These are phyloP conservation scores for Drosophila sordidapex DNA, from an alignment of 2,888 invertebrate genomes.

Conservation along the genomic window DNA sequence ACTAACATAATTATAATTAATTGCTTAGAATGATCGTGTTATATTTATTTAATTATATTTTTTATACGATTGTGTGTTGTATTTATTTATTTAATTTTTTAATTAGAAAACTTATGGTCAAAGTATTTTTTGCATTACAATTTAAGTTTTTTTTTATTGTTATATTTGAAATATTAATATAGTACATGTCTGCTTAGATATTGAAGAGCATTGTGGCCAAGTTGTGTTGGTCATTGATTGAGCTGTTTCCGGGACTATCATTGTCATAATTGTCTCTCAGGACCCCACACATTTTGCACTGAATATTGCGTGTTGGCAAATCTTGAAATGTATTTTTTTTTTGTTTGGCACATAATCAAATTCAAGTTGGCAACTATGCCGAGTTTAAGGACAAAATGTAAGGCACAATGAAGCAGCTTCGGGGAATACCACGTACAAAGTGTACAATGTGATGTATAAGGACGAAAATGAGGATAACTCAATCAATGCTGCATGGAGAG, in stretches of 20 bases:
- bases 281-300: conserved; percentile 48
- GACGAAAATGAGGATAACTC: conserved; percentile 48
- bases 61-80: no score
- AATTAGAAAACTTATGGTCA: no score
- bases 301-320: conserved; percentile 13
- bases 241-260: conserved; percentile 62
- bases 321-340: conserved; percentile 14
- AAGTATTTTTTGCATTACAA: not conserved
- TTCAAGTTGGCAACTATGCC: conserved; percentile 44
- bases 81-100: no score
- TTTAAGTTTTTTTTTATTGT: not conserved
- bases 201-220: not conserved
- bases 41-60: no score
- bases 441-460: conserved; percentile 33
- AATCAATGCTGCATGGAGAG: conserved; percentile 74
- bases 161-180: not conserved
- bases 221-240: conserved; percentile 47
- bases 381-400: conserved; percentile 1
- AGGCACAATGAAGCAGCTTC: conserved; percentile 40
- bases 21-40: no score
- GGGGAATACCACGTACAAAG: conserved; percentile 25
- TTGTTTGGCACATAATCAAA: conserved; percentile 31
- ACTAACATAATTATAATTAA: no score
- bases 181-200: not conserved
- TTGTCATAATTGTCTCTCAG: conserved; percentile 41